These are phyloP conservation scores for Microcebus griseorufus DNA, from an alignment of 2,113 vertebrate genomes.

Conservation along the genomic window DNA sequence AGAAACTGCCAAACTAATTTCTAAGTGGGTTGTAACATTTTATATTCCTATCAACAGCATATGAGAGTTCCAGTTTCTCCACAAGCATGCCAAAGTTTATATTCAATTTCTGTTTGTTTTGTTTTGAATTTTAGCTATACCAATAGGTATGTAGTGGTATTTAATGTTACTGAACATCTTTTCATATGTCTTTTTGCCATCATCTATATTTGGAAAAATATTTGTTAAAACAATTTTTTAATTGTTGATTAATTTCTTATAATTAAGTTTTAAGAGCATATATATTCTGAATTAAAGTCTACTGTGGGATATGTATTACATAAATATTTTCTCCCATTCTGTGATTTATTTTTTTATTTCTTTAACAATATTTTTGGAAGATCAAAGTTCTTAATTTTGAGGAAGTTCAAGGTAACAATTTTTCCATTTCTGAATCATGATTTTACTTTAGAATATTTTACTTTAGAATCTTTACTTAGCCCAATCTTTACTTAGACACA, in stretches of 20 bases:
- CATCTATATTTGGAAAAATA: neutral
- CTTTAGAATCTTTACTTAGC: neutral
- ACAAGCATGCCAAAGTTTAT: neutral
- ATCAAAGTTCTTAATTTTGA: neutral
- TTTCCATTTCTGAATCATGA: neutral
- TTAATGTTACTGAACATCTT: neutral
- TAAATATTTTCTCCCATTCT: neutral
- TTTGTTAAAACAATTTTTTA: neutral
- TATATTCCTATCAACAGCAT: neutral
- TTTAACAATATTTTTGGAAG: neutral
- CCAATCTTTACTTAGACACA: neutral
- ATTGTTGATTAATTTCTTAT: neutral
- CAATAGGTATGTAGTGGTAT: neutral
- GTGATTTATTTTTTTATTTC: neutral
- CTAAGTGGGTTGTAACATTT: neutral
- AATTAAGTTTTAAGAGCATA: neutral
- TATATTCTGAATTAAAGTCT: neutral
- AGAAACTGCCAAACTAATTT: neutral
- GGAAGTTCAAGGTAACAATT: neutral
- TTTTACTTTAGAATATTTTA: neutral
- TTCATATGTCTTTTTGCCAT: neutral
- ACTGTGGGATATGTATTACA: neutral
- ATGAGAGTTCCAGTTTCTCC: neutral
- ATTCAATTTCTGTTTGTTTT: neutral
- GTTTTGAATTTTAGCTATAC: neutral